phyloP scores from a whole-genome alignment of 2,113 vertebrate genomes.

The Nicator chloris region DNA sequence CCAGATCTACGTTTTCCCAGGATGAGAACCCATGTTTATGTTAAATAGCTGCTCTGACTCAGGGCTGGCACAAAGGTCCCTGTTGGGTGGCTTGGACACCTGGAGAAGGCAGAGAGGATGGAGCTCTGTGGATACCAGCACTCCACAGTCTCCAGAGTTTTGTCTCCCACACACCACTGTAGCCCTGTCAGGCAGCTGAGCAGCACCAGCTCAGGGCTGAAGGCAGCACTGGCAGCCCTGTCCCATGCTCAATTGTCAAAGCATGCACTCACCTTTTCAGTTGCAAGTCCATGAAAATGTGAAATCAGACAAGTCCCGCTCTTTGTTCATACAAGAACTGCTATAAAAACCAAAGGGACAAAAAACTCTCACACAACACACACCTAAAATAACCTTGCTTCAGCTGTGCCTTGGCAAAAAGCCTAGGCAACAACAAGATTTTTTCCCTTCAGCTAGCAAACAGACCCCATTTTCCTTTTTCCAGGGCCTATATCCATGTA shows the following conservation, averaged over 20 bases:
- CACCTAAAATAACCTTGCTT: neutral
- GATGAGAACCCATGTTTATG: neutral
- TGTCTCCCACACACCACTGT: neutral
- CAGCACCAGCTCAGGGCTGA: accelerated
- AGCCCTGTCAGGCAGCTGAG: neutral
- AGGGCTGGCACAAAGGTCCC: neutral
- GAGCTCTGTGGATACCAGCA: neutral
- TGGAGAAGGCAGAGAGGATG: neutral
- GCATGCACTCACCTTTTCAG: neutral
- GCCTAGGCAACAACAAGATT: neutral
- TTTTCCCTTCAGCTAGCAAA: constrained; percentile 11
- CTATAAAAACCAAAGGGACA: neutral
- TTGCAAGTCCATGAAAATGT: neutral
- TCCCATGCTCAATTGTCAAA: accelerated
- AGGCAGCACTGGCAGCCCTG: neutral
- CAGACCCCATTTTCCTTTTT: neutral
- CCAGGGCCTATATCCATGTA: neutral
- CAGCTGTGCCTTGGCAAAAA: neutral
- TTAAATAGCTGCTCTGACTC: neutral
- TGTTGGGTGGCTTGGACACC: neutral
- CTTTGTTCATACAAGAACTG: neutral
- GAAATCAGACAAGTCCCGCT: neutral
- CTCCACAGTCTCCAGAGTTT: neutral
- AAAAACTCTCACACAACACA: neutral
- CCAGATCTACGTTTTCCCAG: neutral